Conservation (phyloP, 2,113 vertebrate species). For the Noturus placidus region DNA sequence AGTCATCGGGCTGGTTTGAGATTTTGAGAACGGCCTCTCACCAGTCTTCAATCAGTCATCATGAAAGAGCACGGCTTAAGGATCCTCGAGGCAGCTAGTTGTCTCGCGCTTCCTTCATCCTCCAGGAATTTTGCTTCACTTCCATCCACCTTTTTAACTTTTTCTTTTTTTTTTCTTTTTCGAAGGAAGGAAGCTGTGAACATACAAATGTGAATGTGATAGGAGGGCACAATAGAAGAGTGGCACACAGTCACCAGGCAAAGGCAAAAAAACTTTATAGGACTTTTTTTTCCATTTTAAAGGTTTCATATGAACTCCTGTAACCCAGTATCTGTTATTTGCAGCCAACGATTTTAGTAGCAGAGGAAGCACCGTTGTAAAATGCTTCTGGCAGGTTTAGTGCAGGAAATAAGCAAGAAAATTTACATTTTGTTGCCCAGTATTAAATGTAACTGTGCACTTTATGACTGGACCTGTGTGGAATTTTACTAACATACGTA, state of each 20-base stretch:
- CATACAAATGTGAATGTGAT: conserved; percentile 55
- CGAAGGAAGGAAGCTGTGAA: conserved; percentile 63
- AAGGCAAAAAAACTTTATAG: conserved; percentile 28
- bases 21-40: conserved; percentile 68
- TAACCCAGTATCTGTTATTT: conserved; percentile 55
- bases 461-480: background rate
- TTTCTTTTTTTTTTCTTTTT: conserved; percentile 42
- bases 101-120: conserved; percentile 74
- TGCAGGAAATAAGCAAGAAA: conserved; percentile 71
- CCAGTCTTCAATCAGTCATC: conserved; percentile 77
- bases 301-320: conserved; percentile 20
- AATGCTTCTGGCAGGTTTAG: conserved; percentile 64
- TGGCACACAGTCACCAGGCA: conserved; percentile 26
- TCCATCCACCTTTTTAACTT: conserved; percentile 76
- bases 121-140: conserved; percentile 73
- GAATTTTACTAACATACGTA: background rate
- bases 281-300: conserved; percentile 19
- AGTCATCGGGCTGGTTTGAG: conserved; percentile 63
- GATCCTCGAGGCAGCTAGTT: conserved; percentile 76
- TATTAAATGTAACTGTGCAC: conserved; percentile 4
- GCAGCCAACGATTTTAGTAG: conserved; percentile 61
- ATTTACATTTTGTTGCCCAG: conserved; percentile 57
- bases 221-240: conserved; percentile 34
- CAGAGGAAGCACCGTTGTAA: conserved; percentile 8
- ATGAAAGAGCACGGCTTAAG: conserved; percentile 78